Conservation (phyloP, 2,113 vertebrate genomes). For the Anseranas semipalmata region DNA sequence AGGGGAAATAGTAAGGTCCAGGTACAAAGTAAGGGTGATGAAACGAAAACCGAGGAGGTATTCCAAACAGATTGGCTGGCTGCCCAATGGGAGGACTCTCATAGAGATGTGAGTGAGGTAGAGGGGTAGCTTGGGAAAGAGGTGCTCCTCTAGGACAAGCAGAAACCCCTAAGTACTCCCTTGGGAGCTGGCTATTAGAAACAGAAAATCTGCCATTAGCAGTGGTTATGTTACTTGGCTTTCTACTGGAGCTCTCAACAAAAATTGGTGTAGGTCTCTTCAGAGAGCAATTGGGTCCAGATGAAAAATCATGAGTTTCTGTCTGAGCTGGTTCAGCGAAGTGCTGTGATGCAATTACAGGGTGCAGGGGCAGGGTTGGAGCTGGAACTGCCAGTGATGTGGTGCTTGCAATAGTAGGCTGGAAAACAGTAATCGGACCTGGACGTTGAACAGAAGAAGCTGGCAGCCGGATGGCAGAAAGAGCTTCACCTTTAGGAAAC, state of each 20-base stretch:
- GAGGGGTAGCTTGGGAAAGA: slow-evolving; percentile 52
- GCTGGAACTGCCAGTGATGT: slow-evolving; percentile 59
- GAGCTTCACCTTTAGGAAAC: slow-evolving; percentile 70
- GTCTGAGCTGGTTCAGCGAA: slow-evolving; percentile 61
- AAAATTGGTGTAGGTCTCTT: slow-evolving; percentile 66
- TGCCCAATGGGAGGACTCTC: slow-evolving; percentile 50
- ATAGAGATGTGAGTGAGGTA: slow-evolving; percentile 66
- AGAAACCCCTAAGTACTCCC: slow-evolving; percentile 67
- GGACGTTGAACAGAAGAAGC: slow-evolving; percentile 64
- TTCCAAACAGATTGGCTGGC: slow-evolving; percentile 62
- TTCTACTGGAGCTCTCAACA: slow-evolving; percentile 52
- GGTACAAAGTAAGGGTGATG: slow-evolving; percentile 75
- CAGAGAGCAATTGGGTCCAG: slow-evolving; percentile 56
- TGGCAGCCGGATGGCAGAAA: slow-evolving; percentile 56
- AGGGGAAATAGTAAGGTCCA: slow-evolving; percentile 74
- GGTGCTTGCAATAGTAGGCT: slow-evolving; percentile 64
- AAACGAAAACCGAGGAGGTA: slow-evolving; percentile 65
- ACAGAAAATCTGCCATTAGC: slow-evolving; percentile 55
- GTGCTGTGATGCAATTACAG: slow-evolving; percentile 52
- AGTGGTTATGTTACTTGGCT: slow-evolving; percentile 52
- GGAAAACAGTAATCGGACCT: slow-evolving; percentile 74
- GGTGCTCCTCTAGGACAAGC: slow-evolving; percentile 65
- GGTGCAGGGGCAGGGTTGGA: slow-evolving; percentile 46
- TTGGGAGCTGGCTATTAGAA: slow-evolving; percentile 53
- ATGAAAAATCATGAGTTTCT: slow-evolving; percentile 41